A percentile compares a stretch with the other conserved stretches of the same genome.
These are phyloP conservation scores for Patella ulyssiponensis DNA, from an alignment of 2,888 invertebrate species.

Conservation along the genomic window DNA sequence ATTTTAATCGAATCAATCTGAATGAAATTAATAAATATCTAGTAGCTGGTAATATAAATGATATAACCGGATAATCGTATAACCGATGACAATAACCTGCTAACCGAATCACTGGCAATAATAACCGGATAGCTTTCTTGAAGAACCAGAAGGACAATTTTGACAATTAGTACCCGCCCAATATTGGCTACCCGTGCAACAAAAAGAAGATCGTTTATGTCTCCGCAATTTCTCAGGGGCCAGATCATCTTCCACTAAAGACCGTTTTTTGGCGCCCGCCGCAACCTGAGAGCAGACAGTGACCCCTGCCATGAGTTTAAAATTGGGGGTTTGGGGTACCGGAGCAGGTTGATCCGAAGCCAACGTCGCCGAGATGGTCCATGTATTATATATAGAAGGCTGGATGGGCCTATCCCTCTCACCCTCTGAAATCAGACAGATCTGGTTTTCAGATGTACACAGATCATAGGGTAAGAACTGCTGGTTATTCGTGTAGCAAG, in stretches of 20 bases:
- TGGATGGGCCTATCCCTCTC: neutral
- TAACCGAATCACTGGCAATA: neutral
- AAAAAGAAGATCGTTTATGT: neutral
- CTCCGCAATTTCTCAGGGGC: neutral
- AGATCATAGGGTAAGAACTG: neutral
- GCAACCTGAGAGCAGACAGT: neutral
- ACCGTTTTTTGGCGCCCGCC: neutral
- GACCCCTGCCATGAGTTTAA: neutral
- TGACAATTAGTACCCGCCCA: neutral
- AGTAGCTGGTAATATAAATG: no score
- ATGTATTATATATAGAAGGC: neutral
- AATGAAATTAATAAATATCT: no score
- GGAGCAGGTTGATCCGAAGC: neutral
- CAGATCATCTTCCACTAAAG: neutral
- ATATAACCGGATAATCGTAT: no score
- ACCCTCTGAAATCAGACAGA: neutral
- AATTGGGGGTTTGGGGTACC: neutral
- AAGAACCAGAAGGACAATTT: neutral
- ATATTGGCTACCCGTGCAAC: neutral
- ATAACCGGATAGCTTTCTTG: neutral
- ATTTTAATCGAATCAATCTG: no score
- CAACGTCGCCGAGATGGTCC: neutral
- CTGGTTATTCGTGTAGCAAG: neutral
- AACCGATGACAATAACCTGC: no score
- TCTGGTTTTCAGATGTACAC: neutral